These are phyloP conservation scores for Gryllus longicercus DNA, from an alignment of 2,888 invertebrate genomes.

Conservation along the genomic window DNA sequence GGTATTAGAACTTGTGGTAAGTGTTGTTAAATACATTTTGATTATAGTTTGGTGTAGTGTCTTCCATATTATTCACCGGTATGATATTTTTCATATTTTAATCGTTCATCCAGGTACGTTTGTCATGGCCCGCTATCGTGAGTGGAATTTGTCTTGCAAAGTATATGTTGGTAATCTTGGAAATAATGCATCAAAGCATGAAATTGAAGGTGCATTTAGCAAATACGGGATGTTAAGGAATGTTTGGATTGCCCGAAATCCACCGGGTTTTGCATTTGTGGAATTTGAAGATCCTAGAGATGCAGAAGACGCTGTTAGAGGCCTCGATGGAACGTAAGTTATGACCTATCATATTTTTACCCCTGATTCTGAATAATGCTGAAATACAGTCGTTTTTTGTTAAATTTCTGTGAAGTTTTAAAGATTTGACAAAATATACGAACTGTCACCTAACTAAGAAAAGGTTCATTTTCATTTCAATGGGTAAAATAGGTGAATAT, in stretches of 20 bases:
- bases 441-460: no score
- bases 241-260: slow-evolving; percentile 92
- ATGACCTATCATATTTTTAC: slow-evolving; percentile 35
- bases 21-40: no score
- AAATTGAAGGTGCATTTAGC: slow-evolving; percentile 80
- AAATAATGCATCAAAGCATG: slow-evolving; percentile 84
- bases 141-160: slow-evolving; percentile 85
- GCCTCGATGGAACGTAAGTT: slow-evolving; percentile 76
- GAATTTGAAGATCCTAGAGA: slow-evolving; percentile 86
- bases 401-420: neutral
- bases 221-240: slow-evolving; percentile 86
- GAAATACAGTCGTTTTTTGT: no score
- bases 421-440: no score
- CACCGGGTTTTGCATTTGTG: slow-evolving; percentile 88
- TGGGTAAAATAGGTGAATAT: no score
- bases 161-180: slow-evolving; percentile 91
- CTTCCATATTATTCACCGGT: no score
- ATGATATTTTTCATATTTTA: no score
- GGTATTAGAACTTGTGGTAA: no score
- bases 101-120: neutral
- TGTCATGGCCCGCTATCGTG: slow-evolving; percentile 68
- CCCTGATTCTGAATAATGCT: no score
- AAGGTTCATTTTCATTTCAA: no score
- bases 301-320: slow-evolving; percentile 80
- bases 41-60: no score